Percentiles rank a stretch among this genome's conserved stretches.
Conservation (phyloP, 2,113 vertebrate species). For the Salvelinus fontinalis region DNA sequence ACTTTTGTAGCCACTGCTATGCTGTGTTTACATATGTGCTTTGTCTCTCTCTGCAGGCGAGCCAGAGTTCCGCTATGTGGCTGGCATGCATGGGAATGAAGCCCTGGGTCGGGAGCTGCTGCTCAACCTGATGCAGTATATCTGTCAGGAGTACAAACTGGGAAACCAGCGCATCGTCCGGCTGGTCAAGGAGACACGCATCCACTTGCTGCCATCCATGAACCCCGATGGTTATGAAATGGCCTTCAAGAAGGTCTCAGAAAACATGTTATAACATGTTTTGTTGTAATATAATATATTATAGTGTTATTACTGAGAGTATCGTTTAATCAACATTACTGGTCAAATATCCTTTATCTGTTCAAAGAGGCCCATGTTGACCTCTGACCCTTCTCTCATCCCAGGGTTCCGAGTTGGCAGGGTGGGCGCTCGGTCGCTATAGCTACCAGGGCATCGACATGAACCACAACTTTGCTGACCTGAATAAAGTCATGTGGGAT, state of each 20-base stretch:
- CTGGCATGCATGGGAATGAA: slow-evolving; percentile 92
- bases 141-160: slow-evolving; percentile 86
- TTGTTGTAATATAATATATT: no score
- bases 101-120: slow-evolving; percentile 88
- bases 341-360: not conserved
- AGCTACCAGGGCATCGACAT: slow-evolving; percentile 92
- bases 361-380: not conserved
- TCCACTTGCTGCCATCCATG: slow-evolving; percentile 91
- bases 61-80: slow-evolving; percentile 91
- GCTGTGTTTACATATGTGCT: not conserved
- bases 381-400: not conserved
- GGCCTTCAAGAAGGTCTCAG: slow-evolving; percentile 83
- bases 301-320: not conserved
- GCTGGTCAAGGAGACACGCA: slow-evolving; percentile 85
- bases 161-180: slow-evolving; percentile 82
- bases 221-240: slow-evolving; percentile 93
- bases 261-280: not conserved
- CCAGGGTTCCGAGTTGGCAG: slow-evolving; percentile 90
- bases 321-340: not conserved
- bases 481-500: slow-evolving; percentile 87
- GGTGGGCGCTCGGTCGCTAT: slow-evolving; percentile 88
- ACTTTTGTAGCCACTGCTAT: not conserved
- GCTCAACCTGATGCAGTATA: slow-evolving; percentile 90
- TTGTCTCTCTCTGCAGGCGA: slow-evolving; percentile 77
- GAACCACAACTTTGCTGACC: slow-evolving; percentile 91